These are phyloP conservation scores for Caerostris extrusa DNA, from an alignment of 1,140 invertebrate species.

Conservation along the genomic window DNA sequence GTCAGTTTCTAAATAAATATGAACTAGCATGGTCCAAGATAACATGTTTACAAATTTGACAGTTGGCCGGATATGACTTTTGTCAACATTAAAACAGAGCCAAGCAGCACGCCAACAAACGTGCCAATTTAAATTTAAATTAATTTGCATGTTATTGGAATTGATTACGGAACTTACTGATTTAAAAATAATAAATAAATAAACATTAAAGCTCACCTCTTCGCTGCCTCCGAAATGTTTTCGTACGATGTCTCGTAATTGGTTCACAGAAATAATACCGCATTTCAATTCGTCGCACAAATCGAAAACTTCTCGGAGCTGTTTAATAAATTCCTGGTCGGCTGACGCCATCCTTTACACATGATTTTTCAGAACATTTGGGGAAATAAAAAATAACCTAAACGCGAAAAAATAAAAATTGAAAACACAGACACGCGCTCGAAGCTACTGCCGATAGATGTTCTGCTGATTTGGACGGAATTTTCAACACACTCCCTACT, in stretches of 20 bases:
- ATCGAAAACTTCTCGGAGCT: slow-evolving; percentile 76
- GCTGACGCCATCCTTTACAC: slow-evolving; percentile 54
- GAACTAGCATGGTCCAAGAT: too few species aligned
- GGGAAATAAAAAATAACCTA: not conserved
- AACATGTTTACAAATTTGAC: slow-evolving; percentile 14
- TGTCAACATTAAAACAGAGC: not conserved
- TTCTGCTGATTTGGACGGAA: not conserved
- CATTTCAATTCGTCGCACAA: slow-evolving; percentile 77
- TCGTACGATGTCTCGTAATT: slow-evolving; percentile 69
- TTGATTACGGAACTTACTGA: not conserved
- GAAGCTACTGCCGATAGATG: not conserved
- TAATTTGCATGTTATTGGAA: not conserved
- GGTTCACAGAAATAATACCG: slow-evolving; percentile 73
- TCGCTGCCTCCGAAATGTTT: slow-evolving; percentile 75
- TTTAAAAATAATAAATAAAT: not conserved
- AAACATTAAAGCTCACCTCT: slow-evolving; percentile 78
- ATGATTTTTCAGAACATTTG: slow-evolving; percentile 50
- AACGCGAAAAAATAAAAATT: not conserved
- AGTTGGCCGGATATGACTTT: not conserved
- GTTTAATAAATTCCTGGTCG: slow-evolving; percentile 75
- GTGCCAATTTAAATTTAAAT: too few species aligned
- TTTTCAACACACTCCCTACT: not conserved
- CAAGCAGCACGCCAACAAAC: not conserved
- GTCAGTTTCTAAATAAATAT: too few species aligned
- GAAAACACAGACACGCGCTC: not conserved